A percentile compares a stretch with the other conserved stretches of the same genome.
These are phyloP conservation scores for Oceanites oceanicus DNA, from an alignment of 2,113 vertebrate species.

Conservation along the genomic window DNA sequence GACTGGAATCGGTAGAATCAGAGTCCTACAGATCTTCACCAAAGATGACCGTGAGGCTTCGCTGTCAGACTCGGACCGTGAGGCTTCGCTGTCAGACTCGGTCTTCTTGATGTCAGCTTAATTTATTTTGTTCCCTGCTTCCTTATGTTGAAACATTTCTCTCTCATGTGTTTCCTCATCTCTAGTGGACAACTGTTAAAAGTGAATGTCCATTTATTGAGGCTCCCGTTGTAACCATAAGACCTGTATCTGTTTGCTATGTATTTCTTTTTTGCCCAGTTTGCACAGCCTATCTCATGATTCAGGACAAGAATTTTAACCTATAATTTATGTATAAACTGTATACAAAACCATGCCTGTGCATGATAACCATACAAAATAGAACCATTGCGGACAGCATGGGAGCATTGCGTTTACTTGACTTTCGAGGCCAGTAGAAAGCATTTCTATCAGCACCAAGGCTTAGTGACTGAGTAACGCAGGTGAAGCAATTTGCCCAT, in stretches of 20 bases:
- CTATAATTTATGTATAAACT: not conserved
- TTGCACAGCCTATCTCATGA: not conserved
- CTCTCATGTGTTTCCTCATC: not conserved
- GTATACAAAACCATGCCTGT: not conserved
- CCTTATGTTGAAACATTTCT: not conserved
- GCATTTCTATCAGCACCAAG: not conserved
- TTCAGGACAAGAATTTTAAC: not conserved
- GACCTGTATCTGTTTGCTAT: not conserved
- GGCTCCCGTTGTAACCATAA: fast-evolving
- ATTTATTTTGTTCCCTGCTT: not conserved
- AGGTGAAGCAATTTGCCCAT: not conserved
- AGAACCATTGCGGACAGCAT: not conserved
- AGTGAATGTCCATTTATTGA: not conserved
- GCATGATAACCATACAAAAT: not conserved
- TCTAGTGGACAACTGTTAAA: not conserved
- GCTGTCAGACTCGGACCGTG: fast-evolving
- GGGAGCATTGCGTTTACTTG: fast-evolving
- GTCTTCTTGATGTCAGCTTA: not conserved
- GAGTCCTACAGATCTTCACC: not conserved
- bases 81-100: not conserved
- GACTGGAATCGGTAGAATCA: not conserved
- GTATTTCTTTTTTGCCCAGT: not conserved
- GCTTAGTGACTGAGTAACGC: not conserved
- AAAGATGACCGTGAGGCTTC: fast-evolving
- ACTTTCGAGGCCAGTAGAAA: not conserved